Base-by-base conservation (phyloP, 2,113 vertebrate species). In the Silurus asotus region DNA sequence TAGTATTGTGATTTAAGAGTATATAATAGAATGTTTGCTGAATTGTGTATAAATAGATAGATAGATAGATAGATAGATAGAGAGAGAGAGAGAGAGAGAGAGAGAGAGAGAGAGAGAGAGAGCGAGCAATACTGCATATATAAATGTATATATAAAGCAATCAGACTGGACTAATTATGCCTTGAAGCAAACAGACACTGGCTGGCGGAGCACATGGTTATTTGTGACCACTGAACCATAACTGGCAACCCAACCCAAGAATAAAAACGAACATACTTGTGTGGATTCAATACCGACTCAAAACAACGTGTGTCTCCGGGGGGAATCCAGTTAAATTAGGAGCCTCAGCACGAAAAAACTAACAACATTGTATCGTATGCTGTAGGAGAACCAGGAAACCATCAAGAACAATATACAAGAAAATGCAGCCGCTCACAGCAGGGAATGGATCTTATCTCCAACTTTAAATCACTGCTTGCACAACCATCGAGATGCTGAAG, bases 191-290 rank as follows among this genome's bases (percentile, higher is more conserved):
- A 5, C 17, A 20, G 28, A 80, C 56, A 45, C 19, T 28, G 51
- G 51, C 23, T 78, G 17, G 28, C 11, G 19, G 28, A 61, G 17
- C 56, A 61, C 56, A 48, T 61, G 17, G 55, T 80, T 80, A 59
- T 80, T 61, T 61, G 56, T 80, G 37, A 80, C 77, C 48, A 61
- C 56, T 61, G 77, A 80, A 61, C 77, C 58, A 20, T 61, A 61
- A 37, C 77, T 61, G 58, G 58, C 77, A 80, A 80, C 23, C 19
- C 77, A 61, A 61, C 5, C 2, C 5, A 23, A 80, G 28, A 13
- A 61, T 61, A 45, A 55, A 51, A 77, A 75, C 15, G 5, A 13
- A 77, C 51, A 48, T 48, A 61, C 28, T 23, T 20, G 9, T 51
- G 70, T 45, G 25, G 17, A 80, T 17, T 56, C 15, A 80, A 80